Percentiles rank a stretch among this genome's conserved stretches.
phyloP scores from a whole-genome alignment of 2,113 vertebrate genomes.

The Pan paniscus region DNA sequence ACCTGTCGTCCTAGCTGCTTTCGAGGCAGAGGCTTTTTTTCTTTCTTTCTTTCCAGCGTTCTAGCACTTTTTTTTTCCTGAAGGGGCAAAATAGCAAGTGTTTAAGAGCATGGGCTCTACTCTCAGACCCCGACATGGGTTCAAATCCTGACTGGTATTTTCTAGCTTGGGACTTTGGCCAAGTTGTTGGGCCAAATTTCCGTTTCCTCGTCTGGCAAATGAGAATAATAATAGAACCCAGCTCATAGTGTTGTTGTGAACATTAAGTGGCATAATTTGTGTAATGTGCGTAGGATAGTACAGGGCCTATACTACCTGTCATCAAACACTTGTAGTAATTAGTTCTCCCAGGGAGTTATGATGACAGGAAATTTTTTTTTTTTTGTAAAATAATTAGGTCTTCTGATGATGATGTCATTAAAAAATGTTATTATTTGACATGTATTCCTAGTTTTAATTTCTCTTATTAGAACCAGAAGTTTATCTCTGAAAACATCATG shows the following conservation, averaged over 20 bases:
- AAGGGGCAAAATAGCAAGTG: background rate
- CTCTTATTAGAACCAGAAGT: conserved; percentile 8
- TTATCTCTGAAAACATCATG: background rate
- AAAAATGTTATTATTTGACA: background rate
- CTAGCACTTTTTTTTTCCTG: background rate
- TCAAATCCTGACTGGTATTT: conserved; percentile 4
- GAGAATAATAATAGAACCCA: background rate
- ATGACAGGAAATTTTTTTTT: background rate
- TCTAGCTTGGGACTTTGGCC: background rate
- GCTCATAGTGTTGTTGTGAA: background rate
- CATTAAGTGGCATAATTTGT: background rate
- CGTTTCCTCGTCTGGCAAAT: conserved; percentile 20
- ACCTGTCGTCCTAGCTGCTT: too few species aligned
- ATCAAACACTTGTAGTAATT: background rate
- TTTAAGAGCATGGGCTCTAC: background rate
- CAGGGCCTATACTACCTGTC: background rate
- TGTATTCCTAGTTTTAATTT: conserved; percentile 20
- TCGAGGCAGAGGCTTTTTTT: too few species aligned
- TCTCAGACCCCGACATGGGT: background rate
- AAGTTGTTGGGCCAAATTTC: background rate
- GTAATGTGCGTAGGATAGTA: background rate
- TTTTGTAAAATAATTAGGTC: background rate
- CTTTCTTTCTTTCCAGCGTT: background rate
- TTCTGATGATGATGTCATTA: background rate
- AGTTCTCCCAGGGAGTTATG: background rate